These are phyloP conservation scores for Trachelipus rathkii DNA, from an alignment of 1,140 invertebrate species.

Conservation along the genomic window DNA sequence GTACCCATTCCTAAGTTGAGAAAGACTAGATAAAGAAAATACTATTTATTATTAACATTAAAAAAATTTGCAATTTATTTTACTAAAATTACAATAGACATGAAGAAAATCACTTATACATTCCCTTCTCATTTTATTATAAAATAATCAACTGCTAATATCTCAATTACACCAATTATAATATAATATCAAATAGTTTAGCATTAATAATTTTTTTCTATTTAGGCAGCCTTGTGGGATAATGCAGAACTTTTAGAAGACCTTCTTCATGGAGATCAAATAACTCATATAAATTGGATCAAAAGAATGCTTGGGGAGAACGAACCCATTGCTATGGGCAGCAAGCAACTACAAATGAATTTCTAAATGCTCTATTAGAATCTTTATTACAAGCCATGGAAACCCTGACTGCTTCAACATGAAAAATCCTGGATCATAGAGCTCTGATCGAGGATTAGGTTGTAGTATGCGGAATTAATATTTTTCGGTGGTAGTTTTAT, in stretches of 20 bases:
- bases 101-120: no score
- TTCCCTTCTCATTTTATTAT: neutral
- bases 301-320: conserved; percentile 71
- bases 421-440: no score
- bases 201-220: neutral
- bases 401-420: no score
- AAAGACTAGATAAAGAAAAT: no score
- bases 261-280: conserved; percentile 67
- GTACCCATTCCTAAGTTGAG: no score
- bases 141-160: neutral
- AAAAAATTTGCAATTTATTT: no score
- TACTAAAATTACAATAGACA: no score
- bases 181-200: neutral
- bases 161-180: neutral
- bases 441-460: no score
- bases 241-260: conserved; percentile 81
- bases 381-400: conserved; percentile 68
- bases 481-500: no score
- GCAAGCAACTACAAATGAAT: conserved; percentile 82
- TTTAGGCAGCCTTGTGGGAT: conserved; percentile 80
- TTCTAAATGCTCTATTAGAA: conserved; percentile 69
- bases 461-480: no score
- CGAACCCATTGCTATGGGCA: conserved; percentile 80
- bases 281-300: conserved; percentile 66
- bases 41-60: no score